Evolutionary conservation across 2,888 invertebrate genomes (phyloP).

Genomic region (Ernsta delagoae): DNA sequence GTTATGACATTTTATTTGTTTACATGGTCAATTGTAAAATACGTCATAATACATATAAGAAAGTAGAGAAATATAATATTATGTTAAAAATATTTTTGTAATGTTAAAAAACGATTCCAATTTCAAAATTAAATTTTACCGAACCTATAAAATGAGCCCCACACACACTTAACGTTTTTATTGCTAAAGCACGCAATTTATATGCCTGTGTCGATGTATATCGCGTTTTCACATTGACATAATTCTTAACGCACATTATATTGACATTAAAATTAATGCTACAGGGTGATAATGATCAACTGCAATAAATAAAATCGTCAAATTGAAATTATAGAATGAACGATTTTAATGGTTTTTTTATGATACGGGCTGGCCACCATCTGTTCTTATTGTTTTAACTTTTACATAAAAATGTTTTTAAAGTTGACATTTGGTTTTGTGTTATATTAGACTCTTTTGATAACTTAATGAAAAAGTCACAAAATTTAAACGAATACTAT

Average conservation of each 20-base stretch:
- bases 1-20: too few relatives aligned
- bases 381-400: neutral
- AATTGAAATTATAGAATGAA: conserved; percentile 1
- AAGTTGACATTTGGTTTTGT: too few relatives aligned
- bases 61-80: too few relatives aligned
- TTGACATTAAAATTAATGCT: conserved; percentile 22
- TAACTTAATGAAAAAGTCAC: too few relatives aligned
- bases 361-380: neutral
- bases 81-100: too few relatives aligned
- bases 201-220: conserved; percentile 16
- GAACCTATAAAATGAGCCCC: conserved; percentile 5
- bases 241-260: conserved; percentile 22
- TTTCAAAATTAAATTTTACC: neutral
- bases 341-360: neutral
- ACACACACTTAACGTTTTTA: conserved; percentile 31
- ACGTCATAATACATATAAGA: too few relatives aligned
- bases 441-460: too few relatives aligned
- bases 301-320: conserved; percentile 20
- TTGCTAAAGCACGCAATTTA: conserved; percentile 16
- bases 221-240: conserved; percentile 22
- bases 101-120: neutral
- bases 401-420: neutral
- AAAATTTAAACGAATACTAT: too few relatives aligned
- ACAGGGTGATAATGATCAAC: conserved; percentile 16
- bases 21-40: too few relatives aligned